These are phyloP conservation scores for Falco naumanni DNA, from an alignment of 2,797 vertebrate genomes.

Conservation along the genomic window DNA sequence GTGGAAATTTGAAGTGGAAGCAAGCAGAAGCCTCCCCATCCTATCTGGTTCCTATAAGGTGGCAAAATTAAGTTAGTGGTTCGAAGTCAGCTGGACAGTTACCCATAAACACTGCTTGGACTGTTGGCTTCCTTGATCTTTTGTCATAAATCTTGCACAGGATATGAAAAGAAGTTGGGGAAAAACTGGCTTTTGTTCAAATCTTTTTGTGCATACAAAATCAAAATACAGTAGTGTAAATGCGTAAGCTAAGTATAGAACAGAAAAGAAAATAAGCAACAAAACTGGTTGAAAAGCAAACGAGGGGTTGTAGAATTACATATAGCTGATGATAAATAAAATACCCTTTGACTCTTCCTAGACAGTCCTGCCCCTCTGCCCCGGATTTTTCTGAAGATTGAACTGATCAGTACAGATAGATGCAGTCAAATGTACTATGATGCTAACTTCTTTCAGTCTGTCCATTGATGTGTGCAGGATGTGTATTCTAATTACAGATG, in stretches of 20 bases:
- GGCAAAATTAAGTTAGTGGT: neutral
- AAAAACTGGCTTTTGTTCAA: neutral
- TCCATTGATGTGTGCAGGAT: neutral
- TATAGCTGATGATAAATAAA: neutral
- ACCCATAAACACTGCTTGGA: neutral
- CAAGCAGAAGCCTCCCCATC: neutral
- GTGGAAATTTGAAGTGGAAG: neutral
- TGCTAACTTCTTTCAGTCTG: conserved; percentile 1
- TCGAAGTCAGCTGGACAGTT: neutral
- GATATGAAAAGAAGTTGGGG: neutral
- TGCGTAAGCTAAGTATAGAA: neutral
- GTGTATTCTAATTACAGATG: neutral
- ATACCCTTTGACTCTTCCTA: neutral
- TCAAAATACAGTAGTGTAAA: neutral
- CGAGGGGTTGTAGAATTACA: neutral
- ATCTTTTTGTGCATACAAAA: neutral
- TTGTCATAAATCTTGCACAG: neutral
- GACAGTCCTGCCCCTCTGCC: neutral
- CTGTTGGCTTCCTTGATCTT: neutral
- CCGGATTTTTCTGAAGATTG: neutral
- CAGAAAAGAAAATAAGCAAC: neutral
- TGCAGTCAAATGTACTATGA: neutral
- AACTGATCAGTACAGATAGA: neutral
- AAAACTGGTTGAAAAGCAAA: neutral
- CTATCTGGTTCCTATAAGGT: neutral